Base-by-base conservation (phyloP, 2,113 vertebrate species). In the Thymallus thymallus region DNA sequence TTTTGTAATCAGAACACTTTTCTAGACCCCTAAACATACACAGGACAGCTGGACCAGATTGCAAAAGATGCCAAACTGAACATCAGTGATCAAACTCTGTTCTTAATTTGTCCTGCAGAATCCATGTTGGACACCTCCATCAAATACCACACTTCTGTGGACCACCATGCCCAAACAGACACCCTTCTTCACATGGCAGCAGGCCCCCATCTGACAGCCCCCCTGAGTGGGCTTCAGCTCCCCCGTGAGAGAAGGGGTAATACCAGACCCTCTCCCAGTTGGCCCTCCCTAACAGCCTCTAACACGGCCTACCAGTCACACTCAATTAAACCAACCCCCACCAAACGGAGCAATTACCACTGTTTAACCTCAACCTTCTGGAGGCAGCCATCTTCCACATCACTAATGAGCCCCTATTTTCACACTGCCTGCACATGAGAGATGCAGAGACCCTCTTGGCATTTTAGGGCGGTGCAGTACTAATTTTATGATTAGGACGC, bases 401-500 rank as follows among this genome's bases (percentile, higher is more conserved):
- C 82, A 77, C 70, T 89, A 89, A 90, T 84, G 80, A 76, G 76
- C 60, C 62, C 68, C 22, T 63, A 71, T 73, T 81, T 75, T 81
- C 72, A 55, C 69, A 62, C 51, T 18, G 20, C n/a, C 7, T 23
- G 41, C 35, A 46, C 66, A 45, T 35, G 22, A 41, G 35, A 10
- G 9, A 68, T 6, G 71, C 32, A 65, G 66, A 16, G 55, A 74
- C 76, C 78, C 84, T 78, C 68, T 68, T 69, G 66, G 80, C 83
- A 74, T 73, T 61, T 41, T 45, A 77, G 79, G 3, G 74, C 20
- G 82, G 74, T 4, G 80, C 23, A 73, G 68, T 86, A 82, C 73
- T 87, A 90, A 90, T 88, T 87, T 72, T 72, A 84, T 88, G 82
- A 90, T 88, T 87, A 90, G 86, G 83, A 79, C 46, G 74, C n/a